phyloP scores from a whole-genome alignment of 1,140 invertebrate species.

The Bombus terrestris region DNA sequence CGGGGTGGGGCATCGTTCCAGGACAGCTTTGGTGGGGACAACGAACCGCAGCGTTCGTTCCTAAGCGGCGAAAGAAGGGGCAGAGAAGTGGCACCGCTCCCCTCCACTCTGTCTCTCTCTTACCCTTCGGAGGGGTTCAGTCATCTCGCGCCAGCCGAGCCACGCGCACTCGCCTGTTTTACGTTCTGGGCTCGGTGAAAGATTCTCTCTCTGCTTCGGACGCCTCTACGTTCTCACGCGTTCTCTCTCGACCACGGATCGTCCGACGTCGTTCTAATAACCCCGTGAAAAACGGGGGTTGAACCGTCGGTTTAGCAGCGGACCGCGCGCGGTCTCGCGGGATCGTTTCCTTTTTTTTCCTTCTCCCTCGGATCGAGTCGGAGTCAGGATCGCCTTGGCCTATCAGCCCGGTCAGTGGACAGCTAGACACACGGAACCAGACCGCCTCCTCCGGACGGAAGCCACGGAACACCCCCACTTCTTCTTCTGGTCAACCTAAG shows the following conservation, averaged over 20 bases:
- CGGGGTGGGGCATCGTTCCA: constrained; percentile 65
- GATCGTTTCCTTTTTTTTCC: neutral
- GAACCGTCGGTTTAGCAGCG: neutral
- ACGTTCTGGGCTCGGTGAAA: constrained; percentile 59
- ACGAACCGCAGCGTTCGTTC: constrained; percentile 46
- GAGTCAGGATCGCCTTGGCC: neutral
- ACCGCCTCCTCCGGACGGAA: constrained; percentile 60
- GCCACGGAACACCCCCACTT: constrained; percentile 62
- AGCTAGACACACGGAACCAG: constrained; percentile 44
- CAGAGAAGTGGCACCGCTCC: constrained; percentile 44
- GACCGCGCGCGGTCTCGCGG: neutral
- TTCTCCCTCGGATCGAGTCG: neutral
- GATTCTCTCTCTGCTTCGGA: constrained; percentile 41
- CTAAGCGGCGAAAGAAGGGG: constrained; percentile 30
- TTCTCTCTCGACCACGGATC: neutral
- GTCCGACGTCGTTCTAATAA: neutral
- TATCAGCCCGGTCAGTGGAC: constrained; percentile 16
- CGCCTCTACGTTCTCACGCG: constrained; percentile 31
- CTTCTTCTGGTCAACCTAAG: constrained; percentile 43
- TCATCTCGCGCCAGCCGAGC: constrained; percentile 80
- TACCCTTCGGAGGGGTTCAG: constrained; percentile 75
- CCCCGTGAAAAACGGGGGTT: neutral
- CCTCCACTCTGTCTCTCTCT: constrained; percentile 70
- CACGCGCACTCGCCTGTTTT: constrained; percentile 68
- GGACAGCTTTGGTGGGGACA: constrained; percentile 51